Conservation (phyloP, 2,888 invertebrate species). For the Imbricaverruca yamaguchii region DNA sequence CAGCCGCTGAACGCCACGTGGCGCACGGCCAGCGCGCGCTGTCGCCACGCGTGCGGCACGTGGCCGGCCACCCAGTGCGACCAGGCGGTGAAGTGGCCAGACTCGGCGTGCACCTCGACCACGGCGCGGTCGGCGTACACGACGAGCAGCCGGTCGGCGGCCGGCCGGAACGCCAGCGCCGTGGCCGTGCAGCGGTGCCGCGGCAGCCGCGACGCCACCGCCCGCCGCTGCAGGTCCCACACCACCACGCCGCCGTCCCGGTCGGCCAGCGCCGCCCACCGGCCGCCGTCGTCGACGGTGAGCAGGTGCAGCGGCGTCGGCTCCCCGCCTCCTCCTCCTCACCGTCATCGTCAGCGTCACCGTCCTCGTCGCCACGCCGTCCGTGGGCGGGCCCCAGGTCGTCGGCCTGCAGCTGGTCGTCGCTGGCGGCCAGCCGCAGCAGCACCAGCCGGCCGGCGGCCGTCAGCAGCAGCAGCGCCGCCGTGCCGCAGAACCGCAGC, state of each 20-base stretch:
- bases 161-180: not conserved
- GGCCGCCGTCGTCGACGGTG: not conserved
- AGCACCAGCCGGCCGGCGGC: not conserved
- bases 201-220: not conserved
- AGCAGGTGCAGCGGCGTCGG: not conserved
- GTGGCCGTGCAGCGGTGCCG: not conserved
- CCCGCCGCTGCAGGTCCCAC: not conserved
- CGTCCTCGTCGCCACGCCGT: not conserved
- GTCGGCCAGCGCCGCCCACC: slow-evolving; percentile 2
- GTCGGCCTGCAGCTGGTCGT: not conserved
- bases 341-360: not conserved
- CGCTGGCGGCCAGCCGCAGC: not conserved
- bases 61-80: not conserved
- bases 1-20: not conserved
- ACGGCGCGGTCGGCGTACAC: slow-evolving; percentile 1
- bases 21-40: not conserved
- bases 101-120: not conserved
- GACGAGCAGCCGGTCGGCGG: not conserved
- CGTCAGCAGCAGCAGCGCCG: not conserved
- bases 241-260: not conserved
- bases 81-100: not conserved
- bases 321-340: not conserved
- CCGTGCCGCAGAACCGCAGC: not conserved
- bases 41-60: not conserved
- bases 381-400: slow-evolving; percentile 2